phyloP scores from a whole-genome alignment of 2,888 invertebrate genomes.

The Sphaerophoria rueppellii region DNA sequence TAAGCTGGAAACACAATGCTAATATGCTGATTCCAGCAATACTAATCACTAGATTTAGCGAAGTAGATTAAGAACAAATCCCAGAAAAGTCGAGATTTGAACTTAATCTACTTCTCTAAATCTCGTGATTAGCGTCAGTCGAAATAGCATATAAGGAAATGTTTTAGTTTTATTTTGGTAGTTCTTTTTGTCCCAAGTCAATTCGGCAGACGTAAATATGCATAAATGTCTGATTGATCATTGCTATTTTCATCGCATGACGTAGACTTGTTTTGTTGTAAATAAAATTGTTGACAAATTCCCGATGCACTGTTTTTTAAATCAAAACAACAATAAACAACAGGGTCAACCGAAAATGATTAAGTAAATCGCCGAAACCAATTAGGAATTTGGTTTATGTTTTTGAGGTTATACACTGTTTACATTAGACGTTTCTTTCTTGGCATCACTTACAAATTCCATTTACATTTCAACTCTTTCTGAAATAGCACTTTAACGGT shows the following conservation, averaged over 20 bases:
- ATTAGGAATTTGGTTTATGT: too few relatives aligned
- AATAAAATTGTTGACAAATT: conserved; percentile 25
- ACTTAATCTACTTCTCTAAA: too few relatives aligned
- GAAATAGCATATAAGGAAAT: too few relatives aligned
- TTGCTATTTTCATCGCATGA: conserved; percentile 48
- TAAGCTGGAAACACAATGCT: conserved; percentile 53
- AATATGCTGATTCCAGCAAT: neutral
- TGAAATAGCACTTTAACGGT: neutral
- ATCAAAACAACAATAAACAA: neutral
- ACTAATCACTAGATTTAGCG: neutral
- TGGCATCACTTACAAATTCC: neutral
- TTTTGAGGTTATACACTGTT: too few relatives aligned
- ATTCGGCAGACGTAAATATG: neutral
- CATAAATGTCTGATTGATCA: conserved; percentile 14
- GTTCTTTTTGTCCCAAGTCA: too few relatives aligned
- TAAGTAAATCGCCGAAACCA: neutral
- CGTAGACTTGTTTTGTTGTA: neutral
- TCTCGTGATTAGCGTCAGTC: too few relatives aligned
- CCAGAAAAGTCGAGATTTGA: too few relatives aligned
- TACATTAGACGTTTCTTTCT: too few relatives aligned
- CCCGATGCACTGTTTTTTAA: neutral
- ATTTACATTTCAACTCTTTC: too few relatives aligned
- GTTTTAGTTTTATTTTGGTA: too few relatives aligned
- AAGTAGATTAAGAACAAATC: too few relatives aligned
- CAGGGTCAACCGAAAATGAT: neutral